Evolutionary conservation across 2,888 invertebrate genomes (phyloP).

Genomic region (Leptarthrus brevirostris): DNA sequence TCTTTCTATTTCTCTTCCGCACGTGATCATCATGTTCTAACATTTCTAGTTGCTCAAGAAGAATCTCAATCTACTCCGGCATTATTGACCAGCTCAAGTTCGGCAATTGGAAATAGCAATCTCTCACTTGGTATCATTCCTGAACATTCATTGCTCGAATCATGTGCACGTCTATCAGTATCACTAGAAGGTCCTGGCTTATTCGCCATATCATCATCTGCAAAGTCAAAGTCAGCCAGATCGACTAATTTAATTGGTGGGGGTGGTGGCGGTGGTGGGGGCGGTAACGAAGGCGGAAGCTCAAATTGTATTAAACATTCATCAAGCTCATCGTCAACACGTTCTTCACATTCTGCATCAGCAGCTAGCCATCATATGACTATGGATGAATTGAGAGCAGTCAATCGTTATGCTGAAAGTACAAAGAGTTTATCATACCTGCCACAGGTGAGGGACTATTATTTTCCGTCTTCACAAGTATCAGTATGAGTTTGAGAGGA

Average conservation of each 20-base stretch:
- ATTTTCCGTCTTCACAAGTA: constrained; percentile 65
- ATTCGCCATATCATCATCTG: constrained; percentile 74
- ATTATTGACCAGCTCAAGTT: constrained; percentile 77
- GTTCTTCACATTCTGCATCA: constrained; percentile 74
- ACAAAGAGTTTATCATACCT: constrained; percentile 91
- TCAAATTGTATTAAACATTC: constrained; percentile 63
- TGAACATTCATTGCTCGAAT: constrained; percentile 86
- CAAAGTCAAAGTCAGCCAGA: constrained; percentile 65
- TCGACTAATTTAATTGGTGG: constrained; percentile 55
- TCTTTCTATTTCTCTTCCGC: neutral
- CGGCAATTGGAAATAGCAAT: constrained; percentile 70
- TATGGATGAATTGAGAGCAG: constrained; percentile 84
- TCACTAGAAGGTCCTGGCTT: constrained; percentile 86
- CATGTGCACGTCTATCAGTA: constrained; percentile 86
- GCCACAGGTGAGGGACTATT: constrained; percentile 80
- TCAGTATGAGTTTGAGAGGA: constrained; percentile 59
- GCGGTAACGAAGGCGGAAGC: constrained; percentile 59
- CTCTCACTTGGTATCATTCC: constrained; percentile 84
- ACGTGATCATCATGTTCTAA: constrained; percentile 8
- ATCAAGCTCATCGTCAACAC: constrained; percentile 76
- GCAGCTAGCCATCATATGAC: constrained; percentile 74
- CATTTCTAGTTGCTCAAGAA: constrained; percentile 80
- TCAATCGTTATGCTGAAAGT: constrained; percentile 91
- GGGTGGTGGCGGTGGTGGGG: constrained; percentile 58
- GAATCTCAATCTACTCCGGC: constrained; percentile 92